Percentiles rank a stretch among this genome's conserved stretches.
These are phyloP conservation scores for Muraenolepis orangiensis DNA, from an alignment of 2,797 vertebrate genomes.

Conservation along the genomic window DNA sequence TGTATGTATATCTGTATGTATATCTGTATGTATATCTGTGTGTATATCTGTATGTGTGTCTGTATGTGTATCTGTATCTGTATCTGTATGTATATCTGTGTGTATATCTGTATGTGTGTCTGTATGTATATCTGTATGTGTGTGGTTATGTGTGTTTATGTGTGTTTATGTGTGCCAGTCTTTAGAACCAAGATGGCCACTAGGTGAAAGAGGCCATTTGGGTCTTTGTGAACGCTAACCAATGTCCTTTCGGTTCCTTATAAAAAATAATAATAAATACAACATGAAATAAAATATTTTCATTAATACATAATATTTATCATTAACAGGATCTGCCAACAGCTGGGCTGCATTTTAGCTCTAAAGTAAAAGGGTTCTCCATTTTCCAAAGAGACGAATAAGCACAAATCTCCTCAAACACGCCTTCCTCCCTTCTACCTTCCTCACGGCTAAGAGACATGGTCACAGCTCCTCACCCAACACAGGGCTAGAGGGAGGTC, in stretches of 20 bases:
- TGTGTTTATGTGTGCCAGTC: too few relatives aligned
- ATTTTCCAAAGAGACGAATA: neutral
- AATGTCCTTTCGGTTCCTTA: neutral
- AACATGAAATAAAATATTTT: neutral
- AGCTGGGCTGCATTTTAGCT: neutral
- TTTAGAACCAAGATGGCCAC: neutral
- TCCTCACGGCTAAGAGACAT: neutral
- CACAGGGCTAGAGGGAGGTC: constrained; percentile 40
- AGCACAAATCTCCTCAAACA: neutral
- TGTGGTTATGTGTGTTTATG: too few relatives aligned
- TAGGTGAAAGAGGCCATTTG: neutral
- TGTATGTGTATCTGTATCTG: too few relatives aligned
- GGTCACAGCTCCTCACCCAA: neutral
- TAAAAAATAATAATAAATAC: neutral
- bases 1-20: too few relatives aligned
- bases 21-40: too few relatives aligned
- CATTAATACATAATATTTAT: neutral
- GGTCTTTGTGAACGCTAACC: too few relatives aligned
- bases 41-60: too few relatives aligned
- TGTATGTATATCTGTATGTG: too few relatives aligned
- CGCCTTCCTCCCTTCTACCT: neutral
- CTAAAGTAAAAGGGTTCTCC: neutral
- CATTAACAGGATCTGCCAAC: neutral
- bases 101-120: too few relatives aligned
- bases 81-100: too few relatives aligned